phyloP scores from a whole-genome alignment of 2,797 vertebrate species.

The Cottoperca gobio region DNA sequence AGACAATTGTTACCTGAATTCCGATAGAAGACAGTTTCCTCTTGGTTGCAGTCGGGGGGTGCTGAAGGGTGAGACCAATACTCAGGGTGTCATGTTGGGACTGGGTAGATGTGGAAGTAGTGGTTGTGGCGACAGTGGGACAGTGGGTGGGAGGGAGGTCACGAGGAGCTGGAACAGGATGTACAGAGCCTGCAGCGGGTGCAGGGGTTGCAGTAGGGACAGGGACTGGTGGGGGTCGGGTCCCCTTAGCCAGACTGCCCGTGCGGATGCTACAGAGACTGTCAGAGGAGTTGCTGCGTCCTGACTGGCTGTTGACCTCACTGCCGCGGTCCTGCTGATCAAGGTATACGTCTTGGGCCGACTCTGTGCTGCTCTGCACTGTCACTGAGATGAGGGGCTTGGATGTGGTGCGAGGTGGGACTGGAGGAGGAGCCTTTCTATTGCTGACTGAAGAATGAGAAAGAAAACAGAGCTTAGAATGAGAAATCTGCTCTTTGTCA shows the following conservation, averaged over 20 bases:
- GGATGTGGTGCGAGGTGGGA: constrained; percentile 94
- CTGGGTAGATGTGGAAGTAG: constrained; percentile 81
- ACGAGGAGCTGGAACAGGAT: constrained; percentile 75
- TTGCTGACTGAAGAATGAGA: constrained; percentile 78
- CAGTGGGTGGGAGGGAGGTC: constrained; percentile 69
- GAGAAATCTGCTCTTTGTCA: constrained; percentile 4
- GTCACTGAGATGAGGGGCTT: constrained; percentile 99
- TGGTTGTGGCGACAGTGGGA: constrained; percentile 59
- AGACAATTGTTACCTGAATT: constrained; percentile 88
- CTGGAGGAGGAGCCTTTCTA: constrained; percentile 95
- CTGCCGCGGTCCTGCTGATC: constrained; percentile 96
- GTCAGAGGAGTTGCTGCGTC: constrained; percentile 96
- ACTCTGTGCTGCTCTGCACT: constrained; percentile 98
- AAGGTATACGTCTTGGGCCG: constrained; percentile 97
- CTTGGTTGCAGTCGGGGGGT: constrained; percentile 87
- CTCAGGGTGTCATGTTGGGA: constrained; percentile 92
- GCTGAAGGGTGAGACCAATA: constrained; percentile 82
- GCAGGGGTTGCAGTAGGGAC: constrained; percentile 65
- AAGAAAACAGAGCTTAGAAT: not conserved
- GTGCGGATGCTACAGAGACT: constrained; percentile 96
- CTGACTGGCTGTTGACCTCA: constrained; percentile 96
- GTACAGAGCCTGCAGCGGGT: constrained; percentile 72
- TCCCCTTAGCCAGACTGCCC: constrained; percentile 89
- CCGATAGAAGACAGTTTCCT: constrained; percentile 96
- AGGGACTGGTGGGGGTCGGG: constrained; percentile 50